Conservation (phyloP, 2,113 vertebrate species). For the Numida meleagris region DNA sequence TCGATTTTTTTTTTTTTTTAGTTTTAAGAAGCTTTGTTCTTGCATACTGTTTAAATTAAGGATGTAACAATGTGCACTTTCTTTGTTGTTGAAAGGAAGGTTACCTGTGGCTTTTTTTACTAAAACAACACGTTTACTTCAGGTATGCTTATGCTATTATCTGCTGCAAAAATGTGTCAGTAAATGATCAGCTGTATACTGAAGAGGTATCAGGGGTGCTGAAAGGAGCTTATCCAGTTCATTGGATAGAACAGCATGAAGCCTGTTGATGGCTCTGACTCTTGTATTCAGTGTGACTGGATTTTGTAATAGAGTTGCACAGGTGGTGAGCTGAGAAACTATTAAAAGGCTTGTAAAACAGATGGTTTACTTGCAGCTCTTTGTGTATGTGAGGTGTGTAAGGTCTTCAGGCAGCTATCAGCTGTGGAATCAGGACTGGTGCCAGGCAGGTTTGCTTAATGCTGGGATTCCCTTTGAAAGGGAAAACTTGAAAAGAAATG, state of each 20-base stretch:
- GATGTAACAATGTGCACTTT: not conserved
- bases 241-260: not conserved
- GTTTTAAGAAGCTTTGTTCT: not conserved
- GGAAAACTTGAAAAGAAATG: not conserved
- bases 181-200: not conserved
- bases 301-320: not conserved
- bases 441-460: not conserved
- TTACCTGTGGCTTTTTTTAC: not conserved
- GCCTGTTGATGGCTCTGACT: not conserved
- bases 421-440: not conserved
- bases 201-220: not conserved
- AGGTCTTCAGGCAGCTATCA: constrained; percentile 21
- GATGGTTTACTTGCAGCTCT: constrained; percentile 7
- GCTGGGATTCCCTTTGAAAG: not conserved
- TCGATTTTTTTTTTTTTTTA: not conserved
- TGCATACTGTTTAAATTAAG: not conserved
- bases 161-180: not conserved
- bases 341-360: not conserved
- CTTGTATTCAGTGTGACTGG: not conserved
- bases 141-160: not conserved
- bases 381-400: not conserved
- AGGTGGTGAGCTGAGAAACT: constrained; percentile 17
- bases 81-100: not conserved
- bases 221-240: not conserved
- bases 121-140: not conserved